Base-by-base conservation (phyloP, 2,888 invertebrate species). In the Suillia variegata region DNA sequence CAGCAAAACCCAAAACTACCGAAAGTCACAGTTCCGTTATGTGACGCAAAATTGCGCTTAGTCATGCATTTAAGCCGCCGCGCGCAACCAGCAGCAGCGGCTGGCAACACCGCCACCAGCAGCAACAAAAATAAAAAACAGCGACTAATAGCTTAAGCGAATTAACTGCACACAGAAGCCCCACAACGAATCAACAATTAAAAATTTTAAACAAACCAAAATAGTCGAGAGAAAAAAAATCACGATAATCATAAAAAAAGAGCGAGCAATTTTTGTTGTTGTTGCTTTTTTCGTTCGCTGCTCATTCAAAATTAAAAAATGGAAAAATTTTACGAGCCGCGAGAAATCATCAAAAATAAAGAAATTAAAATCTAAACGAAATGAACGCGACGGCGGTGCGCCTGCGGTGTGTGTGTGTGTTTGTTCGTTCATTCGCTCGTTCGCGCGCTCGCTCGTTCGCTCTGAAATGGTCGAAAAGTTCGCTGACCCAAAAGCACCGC, bases 31-130 rank as follows among this genome's bases (percentile, higher is more conserved):
- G 38, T 38, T 38, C 76, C 72, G 74, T 77, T 77, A 76, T 66
- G 67, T 76, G 77, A 73, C 74, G 74, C 70, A 70, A 71, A 76
- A 70, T 71, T 73, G 67, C 67, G 74, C 73, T 74, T 71, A 73
- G 73, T 75, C 78, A 77, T 75, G 74, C 68, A 57, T 54, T 61
- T 66, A 56, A 62, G 53, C 52, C 62, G 12, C 24, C 59, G 53
- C n/a, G n/a, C n/a, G 61, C 58, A 51, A 12, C 45, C 45, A 50
- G 20, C 18, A 5, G 45, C 45, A 20, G 45, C 8, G 24, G 12
- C 31, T 21, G n/a, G 12, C 22, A 52, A 53, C 2, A 54, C 20
- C 34, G 54, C 49, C 51, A 61, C 49, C 31, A 57, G 13, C 31
- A 54, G 33, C 26, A 51, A 54, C 17, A 38, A 31, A n/a, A 49